Evolutionary conservation across 2,888 invertebrate genomes (phyloP).

Genomic region (Habrosyne pyritoides): DNA sequence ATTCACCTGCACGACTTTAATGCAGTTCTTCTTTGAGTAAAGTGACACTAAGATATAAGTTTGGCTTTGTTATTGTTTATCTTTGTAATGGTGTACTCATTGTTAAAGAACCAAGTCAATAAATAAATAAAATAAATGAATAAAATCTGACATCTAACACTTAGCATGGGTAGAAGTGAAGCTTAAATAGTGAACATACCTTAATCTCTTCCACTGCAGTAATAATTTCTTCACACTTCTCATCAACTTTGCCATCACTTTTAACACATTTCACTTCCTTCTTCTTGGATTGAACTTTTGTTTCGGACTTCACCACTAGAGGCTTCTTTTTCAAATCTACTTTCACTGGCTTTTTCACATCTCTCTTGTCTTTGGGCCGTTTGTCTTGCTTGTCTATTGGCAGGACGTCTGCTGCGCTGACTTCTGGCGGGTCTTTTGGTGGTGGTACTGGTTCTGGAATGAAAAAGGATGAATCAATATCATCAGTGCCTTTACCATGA

Average conservation of each 20-base stretch:
- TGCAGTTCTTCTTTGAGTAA: no score
- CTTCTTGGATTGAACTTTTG: constrained; percentile 39
- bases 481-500: no score
- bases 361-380: constrained; percentile 47
- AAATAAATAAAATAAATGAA: no score
- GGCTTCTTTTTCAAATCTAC: constrained; percentile 40
- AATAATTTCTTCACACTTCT: constrained; percentile 32
- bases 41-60: no score
- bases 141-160: no score
- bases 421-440: constrained; percentile 64
- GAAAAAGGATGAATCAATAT: neutral
- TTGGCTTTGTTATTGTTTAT: no score
- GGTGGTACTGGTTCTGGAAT: constrained; percentile 45
- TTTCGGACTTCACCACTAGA: constrained; percentile 40
- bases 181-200: no score
- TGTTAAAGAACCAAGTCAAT: no score
- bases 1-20: no score
- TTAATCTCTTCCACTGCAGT: constrained; percentile 30
- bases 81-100: no score
- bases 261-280: constrained; percentile 44
- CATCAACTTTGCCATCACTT: constrained; percentile 51
- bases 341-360: constrained; percentile 37
- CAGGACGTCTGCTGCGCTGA: constrained; percentile 60
- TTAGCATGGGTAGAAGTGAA: no score
- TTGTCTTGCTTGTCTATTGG: constrained; percentile 33